These are phyloP conservation scores for Macrotus californicus DNA, from an alignment of 2,113 vertebrate genomes.

Conservation along the genomic window DNA sequence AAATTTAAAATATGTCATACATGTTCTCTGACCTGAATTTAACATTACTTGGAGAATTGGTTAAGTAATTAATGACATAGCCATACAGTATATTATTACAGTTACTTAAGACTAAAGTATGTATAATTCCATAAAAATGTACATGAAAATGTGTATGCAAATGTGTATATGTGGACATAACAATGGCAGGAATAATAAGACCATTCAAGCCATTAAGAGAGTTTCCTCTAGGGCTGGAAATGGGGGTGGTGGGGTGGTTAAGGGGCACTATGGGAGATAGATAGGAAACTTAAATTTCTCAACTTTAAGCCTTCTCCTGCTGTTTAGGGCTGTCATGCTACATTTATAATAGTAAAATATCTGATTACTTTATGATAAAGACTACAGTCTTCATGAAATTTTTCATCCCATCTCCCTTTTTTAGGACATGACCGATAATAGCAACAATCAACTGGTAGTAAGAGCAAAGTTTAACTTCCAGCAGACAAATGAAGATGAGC, in stretches of 20 bases:
- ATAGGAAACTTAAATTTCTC: neutral
- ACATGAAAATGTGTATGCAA: neutral
- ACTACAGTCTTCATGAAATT: neutral
- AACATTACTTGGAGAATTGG: neutral
- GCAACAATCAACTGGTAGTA: conserved; percentile 91
- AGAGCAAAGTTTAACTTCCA: conserved; percentile 97
- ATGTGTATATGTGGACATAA: too few species aligned
- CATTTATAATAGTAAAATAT: neutral
- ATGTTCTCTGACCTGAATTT: neutral
- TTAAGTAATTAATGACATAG: neutral
- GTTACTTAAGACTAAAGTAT: neutral
- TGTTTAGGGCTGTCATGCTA: too few species aligned
- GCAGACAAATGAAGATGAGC: conserved; percentile 98
- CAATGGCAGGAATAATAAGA: neutral
- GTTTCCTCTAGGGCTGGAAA: neutral
- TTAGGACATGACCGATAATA: conserved; percentile 98
- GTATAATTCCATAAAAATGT: neutral
- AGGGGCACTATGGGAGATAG: neutral
- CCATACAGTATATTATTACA: too few species aligned
- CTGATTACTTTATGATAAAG: neutral
- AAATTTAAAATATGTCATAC: neutral
- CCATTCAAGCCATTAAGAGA: neutral
- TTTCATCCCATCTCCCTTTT: neutral
- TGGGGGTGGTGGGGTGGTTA: too few species aligned
- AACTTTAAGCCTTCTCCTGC: too few species aligned